Base-by-base conservation (phyloP, 2,888 invertebrate species). In the Tenthredo notha region DNA sequence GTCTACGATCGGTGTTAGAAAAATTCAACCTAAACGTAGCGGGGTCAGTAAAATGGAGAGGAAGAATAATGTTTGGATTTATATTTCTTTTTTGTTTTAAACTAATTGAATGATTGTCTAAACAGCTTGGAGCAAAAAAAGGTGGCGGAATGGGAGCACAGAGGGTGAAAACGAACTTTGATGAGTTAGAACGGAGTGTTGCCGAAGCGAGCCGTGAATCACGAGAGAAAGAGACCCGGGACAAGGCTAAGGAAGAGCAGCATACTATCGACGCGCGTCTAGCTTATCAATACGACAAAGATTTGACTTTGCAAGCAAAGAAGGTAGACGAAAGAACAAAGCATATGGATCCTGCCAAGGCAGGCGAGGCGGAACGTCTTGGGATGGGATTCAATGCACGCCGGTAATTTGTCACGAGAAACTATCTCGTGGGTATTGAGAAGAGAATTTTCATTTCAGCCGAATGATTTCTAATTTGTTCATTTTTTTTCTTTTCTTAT, bases 131-230 rank as follows among this genome's bases (percentile, higher is more conserved):
- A 18, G 96, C 95, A 0, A 98, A 98, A 88, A 98, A 98, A 92
- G 84, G 90, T 50, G 96, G 97, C 65, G 97, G 98, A 0, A 94
- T 99, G 84, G 99, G 99, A 80, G 99, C 99, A 21, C 98, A 98
- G 82, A 98, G 98, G 93, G 98, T 99, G 40, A 97, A 97, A 90
- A 96, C 98, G 4, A 98, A 99, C 94, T 99, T 99, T 93, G 98
- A 97, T 25, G 99, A 98, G 91, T 96, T 99, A 86, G 99, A 99
- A 94, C 96, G 97, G 87, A 97, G 98, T 91, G 99, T 98, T 7
- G 96, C 97, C 90, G 95, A 97, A 93, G 96, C 97, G 2, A 75
- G 88, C 87, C 86, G 89, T 86, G 87, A 91, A 88, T 75, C 85
- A 0, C 87, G 90, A 85, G 93, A 94, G 72, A 93, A 94, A 85